phyloP scores from a whole-genome alignment of 2,888 invertebrate genomes.

The Orgyia antiqua region DNA sequence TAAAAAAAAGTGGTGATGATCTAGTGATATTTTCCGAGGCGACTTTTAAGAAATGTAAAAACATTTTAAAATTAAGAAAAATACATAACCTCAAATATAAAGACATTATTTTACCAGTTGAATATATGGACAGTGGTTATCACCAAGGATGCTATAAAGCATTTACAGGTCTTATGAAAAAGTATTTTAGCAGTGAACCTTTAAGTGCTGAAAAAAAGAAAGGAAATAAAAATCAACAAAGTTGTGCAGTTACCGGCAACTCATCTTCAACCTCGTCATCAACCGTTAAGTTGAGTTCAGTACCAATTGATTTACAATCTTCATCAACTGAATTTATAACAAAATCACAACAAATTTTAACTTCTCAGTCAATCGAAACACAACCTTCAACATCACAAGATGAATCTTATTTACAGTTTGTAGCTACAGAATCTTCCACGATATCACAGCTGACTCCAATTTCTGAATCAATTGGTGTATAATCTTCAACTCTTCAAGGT shows the following conservation, averaged over 20 bases:
- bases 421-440: too few species aligned
- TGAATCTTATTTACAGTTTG: background rate
- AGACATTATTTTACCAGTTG: constrained; percentile 6
- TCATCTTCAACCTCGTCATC: background rate
- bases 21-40: background rate
- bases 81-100: constrained; percentile 16
- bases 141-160: constrained; percentile 4
- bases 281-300: background rate
- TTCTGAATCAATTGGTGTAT: constrained; percentile 5
- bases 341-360: too few species aligned
- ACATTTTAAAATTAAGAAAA: constrained; percentile 9
- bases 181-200: constrained; percentile 3
- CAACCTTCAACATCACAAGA: too few species aligned
- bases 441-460: constrained; percentile 5
- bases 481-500: constrained; percentile 4
- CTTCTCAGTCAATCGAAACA: too few species aligned
- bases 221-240: background rate
- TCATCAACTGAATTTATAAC: background rate
- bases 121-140: constrained; percentile 5
- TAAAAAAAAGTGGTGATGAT: background rate
- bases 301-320: background rate
- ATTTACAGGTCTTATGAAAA: constrained; percentile 4
- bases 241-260: background rate
- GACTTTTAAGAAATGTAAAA: constrained; percentile 1
- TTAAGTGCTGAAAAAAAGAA: background rate